Percentiles rank a stretch among this genome's conserved stretches.
Conservation (phyloP, 2,113 vertebrate species). For the Sphaerodactylus townsendi region DNA sequence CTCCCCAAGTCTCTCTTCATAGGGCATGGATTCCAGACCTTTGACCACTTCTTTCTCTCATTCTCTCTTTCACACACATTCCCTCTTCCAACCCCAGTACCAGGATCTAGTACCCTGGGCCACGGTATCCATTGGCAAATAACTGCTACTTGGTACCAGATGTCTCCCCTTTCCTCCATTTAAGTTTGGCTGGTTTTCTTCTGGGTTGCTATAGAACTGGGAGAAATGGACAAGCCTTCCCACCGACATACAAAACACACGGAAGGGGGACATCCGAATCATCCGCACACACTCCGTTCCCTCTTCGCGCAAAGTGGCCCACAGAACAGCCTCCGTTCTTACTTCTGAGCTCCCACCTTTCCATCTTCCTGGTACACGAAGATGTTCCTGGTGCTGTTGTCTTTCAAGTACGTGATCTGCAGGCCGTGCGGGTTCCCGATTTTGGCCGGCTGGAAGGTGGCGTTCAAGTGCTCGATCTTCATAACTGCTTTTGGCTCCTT, state of each 20-base stretch:
- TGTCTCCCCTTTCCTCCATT: too few species aligned
- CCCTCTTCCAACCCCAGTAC: too few species aligned
- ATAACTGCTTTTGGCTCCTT: slow-evolving; percentile 94
- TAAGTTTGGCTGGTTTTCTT: background rate
- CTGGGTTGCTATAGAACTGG: background rate
- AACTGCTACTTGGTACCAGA: too few species aligned
- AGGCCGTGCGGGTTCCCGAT: slow-evolving; percentile 89
- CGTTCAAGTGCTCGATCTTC: slow-evolving; percentile 91
- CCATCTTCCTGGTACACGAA: slow-evolving; percentile 96
- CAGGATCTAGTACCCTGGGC: too few species aligned
- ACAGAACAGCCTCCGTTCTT: background rate
- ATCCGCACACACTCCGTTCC: too few species aligned
- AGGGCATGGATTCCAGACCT: too few species aligned
- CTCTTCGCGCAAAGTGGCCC: background rate
- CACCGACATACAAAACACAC: rapidly evolving
- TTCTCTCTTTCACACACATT: too few species aligned
- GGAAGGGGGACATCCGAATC: background rate
- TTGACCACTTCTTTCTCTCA: too few species aligned
- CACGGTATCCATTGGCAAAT: too few species aligned
- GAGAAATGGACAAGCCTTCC: background rate
- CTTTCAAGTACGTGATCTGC: slow-evolving; percentile 95
- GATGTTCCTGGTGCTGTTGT: slow-evolving; percentile 97
- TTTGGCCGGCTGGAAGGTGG: slow-evolving; percentile 92
- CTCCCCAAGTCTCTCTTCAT: too few species aligned
- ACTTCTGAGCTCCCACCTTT: slow-evolving; percentile 77